Evolutionary conservation across 1,140 invertebrate species (phyloP).

Genomic region (Belonocnema kinseyi): DNA sequence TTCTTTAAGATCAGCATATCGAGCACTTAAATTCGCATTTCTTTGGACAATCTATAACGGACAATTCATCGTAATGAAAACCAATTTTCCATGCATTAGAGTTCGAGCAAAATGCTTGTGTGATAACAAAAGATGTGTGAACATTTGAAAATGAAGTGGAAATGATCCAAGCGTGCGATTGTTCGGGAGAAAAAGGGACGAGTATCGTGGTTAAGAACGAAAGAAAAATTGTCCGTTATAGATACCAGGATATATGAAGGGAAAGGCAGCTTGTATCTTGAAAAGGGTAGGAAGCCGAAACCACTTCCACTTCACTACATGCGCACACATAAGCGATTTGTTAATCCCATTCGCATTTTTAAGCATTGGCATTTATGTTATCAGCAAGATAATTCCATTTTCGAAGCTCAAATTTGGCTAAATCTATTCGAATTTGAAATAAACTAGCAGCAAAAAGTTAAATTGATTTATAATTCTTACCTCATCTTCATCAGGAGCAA

Average conservation of each 20-base stretch:
- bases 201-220: slow-evolving; percentile 36
- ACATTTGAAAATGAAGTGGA: slow-evolving; percentile 68
- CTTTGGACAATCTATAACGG: slow-evolving; percentile 82
- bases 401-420: too few relatives aligned
- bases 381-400: too few relatives aligned
- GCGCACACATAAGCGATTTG: neutral
- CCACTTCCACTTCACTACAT: slow-evolving; percentile 71
- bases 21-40: slow-evolving; percentile 80
- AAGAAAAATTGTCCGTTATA: slow-evolving; percentile 69
- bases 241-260: slow-evolving; percentile 61
- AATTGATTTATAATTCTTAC: slow-evolving; percentile 56
- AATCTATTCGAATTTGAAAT: too few relatives aligned
- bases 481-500: slow-evolving; percentile 78
- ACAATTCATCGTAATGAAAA: slow-evolving; percentile 61
- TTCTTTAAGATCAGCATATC: slow-evolving; percentile 91
- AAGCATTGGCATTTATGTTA: neutral
- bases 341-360: slow-evolving; percentile 12
- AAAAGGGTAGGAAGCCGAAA: slow-evolving; percentile 50
- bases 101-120: slow-evolving; percentile 25
- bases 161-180: slow-evolving; percentile 63
- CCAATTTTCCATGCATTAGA: slow-evolving; percentile 14
- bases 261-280: slow-evolving; percentile 56
- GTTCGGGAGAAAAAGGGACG: neutral
- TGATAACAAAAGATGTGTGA: slow-evolving; percentile 38
- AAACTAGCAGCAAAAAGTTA: slow-evolving; percentile 2